phyloP scores from a whole-genome alignment of 64 coral and sea anemone genomes.

The Stichodactyla mertensii region DNA sequence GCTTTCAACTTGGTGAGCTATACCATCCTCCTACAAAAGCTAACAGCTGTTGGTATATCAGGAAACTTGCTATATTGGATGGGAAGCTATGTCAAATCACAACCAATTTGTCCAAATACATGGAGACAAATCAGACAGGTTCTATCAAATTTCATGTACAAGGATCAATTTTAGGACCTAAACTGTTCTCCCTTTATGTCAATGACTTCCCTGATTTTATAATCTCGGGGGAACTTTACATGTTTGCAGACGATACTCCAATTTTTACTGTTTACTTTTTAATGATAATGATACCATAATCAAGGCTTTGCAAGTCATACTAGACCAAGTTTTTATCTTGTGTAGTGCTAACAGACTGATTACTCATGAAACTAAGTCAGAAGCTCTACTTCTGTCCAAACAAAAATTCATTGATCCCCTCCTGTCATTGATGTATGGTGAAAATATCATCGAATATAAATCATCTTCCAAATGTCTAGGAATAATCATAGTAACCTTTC shows the following conservation, averaged over 20 bases:
- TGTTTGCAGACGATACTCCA: conserved; percentile 29
- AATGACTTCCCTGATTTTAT: conserved; percentile 21
- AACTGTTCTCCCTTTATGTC: conserved; percentile 7
- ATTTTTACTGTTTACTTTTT: conserved; percentile 3
- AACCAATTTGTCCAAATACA: conserved; percentile 13
- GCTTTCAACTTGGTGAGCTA: neutral
- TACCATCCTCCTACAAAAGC: neutral
- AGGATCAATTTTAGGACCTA: conserved; percentile 3
- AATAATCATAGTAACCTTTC: conserved; percentile 13
- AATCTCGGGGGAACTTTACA: neutral
- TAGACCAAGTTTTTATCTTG: conserved; percentile 1
- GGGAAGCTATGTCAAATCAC: neutral
- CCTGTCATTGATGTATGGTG: conserved; percentile 2
- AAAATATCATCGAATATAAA: neutral
- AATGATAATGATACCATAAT: conserved; percentile 20
- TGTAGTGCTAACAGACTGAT: conserved; percentile 17
- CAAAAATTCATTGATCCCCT: conserved; percentile 9
- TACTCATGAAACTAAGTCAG: conserved; percentile 10
- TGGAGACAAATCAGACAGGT: conserved; percentile 3
- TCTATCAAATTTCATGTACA: neutral
- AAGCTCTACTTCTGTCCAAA: neutral
- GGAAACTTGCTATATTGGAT: neutral
- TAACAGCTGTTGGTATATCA: neutral
- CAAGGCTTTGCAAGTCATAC: neutral
- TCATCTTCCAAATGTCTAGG: conserved; percentile 15